These are phyloP conservation scores for Scopus umbretta DNA, from an alignment of 2,113 vertebrate genomes.

Conservation along the genomic window DNA sequence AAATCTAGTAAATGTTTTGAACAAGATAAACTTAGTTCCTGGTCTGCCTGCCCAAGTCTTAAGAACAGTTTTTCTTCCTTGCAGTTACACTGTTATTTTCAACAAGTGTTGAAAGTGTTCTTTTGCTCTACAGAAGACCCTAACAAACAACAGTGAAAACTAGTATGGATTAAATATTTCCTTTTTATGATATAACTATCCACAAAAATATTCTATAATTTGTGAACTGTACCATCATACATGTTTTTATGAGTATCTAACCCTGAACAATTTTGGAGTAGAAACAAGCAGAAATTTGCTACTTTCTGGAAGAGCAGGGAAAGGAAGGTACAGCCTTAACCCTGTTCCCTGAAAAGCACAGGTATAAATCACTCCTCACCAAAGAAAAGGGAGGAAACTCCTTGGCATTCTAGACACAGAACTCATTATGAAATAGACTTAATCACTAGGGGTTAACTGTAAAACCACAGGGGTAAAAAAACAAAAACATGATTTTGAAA, in stretches of 20 bases:
- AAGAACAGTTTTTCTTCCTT: background rate
- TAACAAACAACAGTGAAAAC: background rate
- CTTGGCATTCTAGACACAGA: background rate
- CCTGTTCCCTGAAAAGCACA: background rate
- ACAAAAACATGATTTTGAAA: background rate
- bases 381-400: background rate
- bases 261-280: background rate
- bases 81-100: background rate
- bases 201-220: background rate
- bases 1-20: background rate
- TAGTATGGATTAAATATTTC: background rate
- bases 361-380: background rate
- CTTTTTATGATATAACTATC: background rate
- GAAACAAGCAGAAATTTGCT: background rate
- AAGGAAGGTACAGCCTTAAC: background rate
- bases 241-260: background rate
- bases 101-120: background rate
- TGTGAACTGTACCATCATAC: background rate
- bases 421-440: background rate
- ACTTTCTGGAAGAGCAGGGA: background rate
- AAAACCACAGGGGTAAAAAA: background rate
- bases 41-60: background rate
- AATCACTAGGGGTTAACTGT: background rate
- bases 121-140: background rate
- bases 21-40: background rate